Evolutionary conservation across 2,113 vertebrate genomes (phyloP).

Genomic region (Ameiurus melas): DNA sequence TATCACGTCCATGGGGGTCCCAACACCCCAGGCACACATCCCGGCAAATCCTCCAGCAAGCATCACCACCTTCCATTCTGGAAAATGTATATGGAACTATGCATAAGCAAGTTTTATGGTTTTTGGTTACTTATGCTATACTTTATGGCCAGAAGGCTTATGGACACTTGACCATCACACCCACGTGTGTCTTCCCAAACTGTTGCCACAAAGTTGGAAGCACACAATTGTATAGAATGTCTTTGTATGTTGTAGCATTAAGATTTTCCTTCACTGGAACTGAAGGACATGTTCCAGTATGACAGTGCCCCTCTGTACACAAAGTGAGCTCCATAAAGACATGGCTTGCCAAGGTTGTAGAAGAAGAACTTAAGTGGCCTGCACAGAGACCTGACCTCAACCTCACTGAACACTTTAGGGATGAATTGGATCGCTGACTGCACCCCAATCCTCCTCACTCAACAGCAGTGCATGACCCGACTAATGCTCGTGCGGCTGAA

Average conservation of each 20-base stretch:
- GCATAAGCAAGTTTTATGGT: not conserved
- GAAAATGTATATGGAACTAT: not conserved
- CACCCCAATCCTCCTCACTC: not conserved
- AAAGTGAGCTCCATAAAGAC: not conserved
- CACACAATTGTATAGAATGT: not conserved
- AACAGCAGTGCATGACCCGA: not conserved
- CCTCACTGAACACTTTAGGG: not conserved
- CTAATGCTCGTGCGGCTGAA: not conserved
- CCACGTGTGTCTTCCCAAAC: not conserved
- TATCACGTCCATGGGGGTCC: constrained; percentile 86
- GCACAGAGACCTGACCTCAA: not conserved
- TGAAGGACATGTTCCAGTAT: not conserved
- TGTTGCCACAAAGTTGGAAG: not conserved
- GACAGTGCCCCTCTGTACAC: not conserved
- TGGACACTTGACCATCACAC: too few species aligned
- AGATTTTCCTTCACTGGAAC: not conserved
- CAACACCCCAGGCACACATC: constrained; percentile 80
- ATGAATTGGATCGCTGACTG: not conserved
- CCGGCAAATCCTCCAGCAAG: constrained; percentile 82
- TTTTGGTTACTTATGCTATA: not conserved
- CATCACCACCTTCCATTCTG: constrained; percentile 75
- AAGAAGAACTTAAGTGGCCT: not conserved
- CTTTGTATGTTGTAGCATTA: not conserved
- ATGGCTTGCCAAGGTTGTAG: not conserved
- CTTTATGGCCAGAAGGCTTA: not conserved